Conservation (phyloP, 2,113 vertebrate genomes). For the Pollimyrus isidori region DNA sequence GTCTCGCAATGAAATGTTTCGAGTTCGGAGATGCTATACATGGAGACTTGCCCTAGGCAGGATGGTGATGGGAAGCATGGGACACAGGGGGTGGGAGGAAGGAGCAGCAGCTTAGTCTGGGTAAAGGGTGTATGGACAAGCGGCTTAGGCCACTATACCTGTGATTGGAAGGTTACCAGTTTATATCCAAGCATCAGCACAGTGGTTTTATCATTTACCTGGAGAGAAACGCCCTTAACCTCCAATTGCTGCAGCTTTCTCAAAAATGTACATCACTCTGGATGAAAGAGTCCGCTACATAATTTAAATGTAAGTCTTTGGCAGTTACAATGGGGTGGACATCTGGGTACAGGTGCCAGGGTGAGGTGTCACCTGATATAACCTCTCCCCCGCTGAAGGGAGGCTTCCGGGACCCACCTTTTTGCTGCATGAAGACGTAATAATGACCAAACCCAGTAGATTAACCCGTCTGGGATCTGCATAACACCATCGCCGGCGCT, state of each 20-base stretch:
- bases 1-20: not conserved
- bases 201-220: not conserved
- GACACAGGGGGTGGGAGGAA: not conserved
- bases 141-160: not conserved
- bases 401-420: not conserved
- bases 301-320: not conserved
- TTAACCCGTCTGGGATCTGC: not conserved
- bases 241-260: not conserved
- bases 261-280: not conserved
- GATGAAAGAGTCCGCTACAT: not conserved
- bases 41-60: not conserved
- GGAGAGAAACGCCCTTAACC: not conserved
- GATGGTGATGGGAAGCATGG: not conserved
- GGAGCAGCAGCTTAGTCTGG: not conserved
- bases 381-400: not conserved
- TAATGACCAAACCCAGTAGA: not conserved
- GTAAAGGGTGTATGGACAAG: not conserved
- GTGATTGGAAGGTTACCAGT: not conserved
- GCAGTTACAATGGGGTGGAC: not conserved
- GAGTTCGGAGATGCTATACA: not conserved
- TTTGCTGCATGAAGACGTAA: not conserved
- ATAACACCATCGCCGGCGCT: not conserved
- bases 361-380: not conserved
- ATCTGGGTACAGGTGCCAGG: not conserved
- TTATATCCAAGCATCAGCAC: not conserved